Conservation (phyloP, 2,797 vertebrate genomes). For the Cynodonichthys magdalenae region DNA sequence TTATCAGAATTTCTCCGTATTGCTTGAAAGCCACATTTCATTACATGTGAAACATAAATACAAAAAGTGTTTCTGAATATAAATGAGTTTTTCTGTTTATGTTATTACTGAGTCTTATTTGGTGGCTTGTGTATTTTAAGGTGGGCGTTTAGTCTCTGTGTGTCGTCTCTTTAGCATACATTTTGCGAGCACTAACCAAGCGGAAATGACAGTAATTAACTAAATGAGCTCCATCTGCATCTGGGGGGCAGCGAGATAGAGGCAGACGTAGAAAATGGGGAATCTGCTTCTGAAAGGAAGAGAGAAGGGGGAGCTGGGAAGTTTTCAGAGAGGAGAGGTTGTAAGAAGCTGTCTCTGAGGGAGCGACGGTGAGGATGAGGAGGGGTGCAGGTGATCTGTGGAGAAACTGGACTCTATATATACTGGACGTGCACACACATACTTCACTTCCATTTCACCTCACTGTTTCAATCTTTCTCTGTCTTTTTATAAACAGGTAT, state of each 20-base stretch:
- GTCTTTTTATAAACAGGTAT: slow-evolving; percentile 1
- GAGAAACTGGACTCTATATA: slow-evolving; percentile 10
- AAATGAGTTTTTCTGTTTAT: slow-evolving; percentile 16
- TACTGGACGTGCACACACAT: slow-evolving; percentile 1
- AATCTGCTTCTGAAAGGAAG: slow-evolving; percentile 8
- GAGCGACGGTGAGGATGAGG: background rate
- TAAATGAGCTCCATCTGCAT: slow-evolving; percentile 70
- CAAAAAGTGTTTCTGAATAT: slow-evolving; percentile 9
- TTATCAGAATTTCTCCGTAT: background rate
- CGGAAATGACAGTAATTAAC: slow-evolving; percentile 73
- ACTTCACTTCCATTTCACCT: background rate
- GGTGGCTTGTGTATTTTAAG: slow-evolving; percentile 15
- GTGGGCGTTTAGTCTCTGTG: slow-evolving; percentile 7
- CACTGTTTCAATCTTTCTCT: background rate
- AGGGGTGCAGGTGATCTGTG: background rate
- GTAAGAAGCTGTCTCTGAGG: slow-evolving; percentile 6
- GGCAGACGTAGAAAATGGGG: background rate
- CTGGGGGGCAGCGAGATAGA: slow-evolving; percentile 30
- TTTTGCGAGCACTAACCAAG: slow-evolving; percentile 60
- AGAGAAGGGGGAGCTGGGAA: background rate
- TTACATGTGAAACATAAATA: slow-evolving; percentile 4
- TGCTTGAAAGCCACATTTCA: slow-evolving; percentile 6
- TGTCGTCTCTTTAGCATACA: slow-evolving; percentile 37
- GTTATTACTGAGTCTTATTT: slow-evolving; percentile 12
- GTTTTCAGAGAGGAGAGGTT: background rate